phyloP scores from a whole-genome alignment of 2,797 vertebrate species.

The Rhabdomys pumilio region DNA sequence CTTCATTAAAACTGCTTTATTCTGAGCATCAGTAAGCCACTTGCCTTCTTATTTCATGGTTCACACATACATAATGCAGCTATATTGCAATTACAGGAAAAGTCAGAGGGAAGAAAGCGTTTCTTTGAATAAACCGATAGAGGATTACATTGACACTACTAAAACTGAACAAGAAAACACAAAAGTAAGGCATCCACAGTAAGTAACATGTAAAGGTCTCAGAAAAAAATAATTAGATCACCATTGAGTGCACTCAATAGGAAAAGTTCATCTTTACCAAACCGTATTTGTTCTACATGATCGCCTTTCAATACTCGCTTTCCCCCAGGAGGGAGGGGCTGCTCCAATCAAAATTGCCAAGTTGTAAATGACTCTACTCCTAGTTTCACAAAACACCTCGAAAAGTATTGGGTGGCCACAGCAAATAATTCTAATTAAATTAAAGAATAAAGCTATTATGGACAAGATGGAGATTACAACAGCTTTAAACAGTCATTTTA shows the following conservation, averaged over 20 bases:
- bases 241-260: constrained; percentile 52
- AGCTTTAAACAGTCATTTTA: neutral
- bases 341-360: neutral
- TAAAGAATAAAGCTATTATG: neutral
- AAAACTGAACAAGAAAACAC: constrained; percentile 68
- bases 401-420: neutral
- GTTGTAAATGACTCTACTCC: neutral
- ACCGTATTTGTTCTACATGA: constrained; percentile 71
- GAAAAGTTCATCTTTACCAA: constrained; percentile 72
- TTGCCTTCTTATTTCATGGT: neutral
- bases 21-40: constrained; percentile 15
- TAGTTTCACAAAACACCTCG: neutral
- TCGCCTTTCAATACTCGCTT: constrained; percentile 44
- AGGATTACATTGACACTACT: constrained; percentile 62
- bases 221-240: constrained; percentile 68
- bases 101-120: neutral
- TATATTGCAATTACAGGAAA: neutral
- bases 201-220: constrained; percentile 74
- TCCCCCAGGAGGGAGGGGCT: neutral
- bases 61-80: neutral
- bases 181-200: constrained; percentile 74
- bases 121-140: constrained; percentile 66
- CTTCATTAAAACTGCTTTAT: neutral
- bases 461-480: constrained; percentile 35
- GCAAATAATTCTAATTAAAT: constrained; percentile 60